Percentiles rank a stretch among this genome's conserved stretches.
Evolutionary conservation across 23 tunicate species (phyloP).

Genomic region (Botrylloides violaceus): DNA sequence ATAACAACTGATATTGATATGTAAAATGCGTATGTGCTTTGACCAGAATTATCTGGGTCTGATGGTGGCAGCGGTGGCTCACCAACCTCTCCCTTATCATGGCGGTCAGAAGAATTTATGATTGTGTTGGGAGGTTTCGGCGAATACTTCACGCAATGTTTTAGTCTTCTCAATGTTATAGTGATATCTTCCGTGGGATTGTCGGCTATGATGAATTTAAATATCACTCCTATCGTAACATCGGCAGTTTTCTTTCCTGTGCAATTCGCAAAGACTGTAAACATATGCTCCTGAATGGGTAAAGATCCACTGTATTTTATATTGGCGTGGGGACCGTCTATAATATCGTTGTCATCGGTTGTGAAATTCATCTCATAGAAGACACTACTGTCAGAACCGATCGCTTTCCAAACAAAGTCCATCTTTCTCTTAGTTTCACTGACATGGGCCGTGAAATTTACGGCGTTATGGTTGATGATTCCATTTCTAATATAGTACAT

Average conservation of each 20-base stretch:
- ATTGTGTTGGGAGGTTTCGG: neutral
- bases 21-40: slow-evolving; percentile 70
- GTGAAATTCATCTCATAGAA: slow-evolving; percentile 16
- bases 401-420: slow-evolving; percentile 47
- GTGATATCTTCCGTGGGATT: neutral
- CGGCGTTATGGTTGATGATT: slow-evolving; percentile 59
- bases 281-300: slow-evolving; percentile 4
- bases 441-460: slow-evolving; percentile 53
- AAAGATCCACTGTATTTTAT: slow-evolving; percentile 29
- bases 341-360: neutral
- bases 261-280: slow-evolving; percentile 32
- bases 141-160: slow-evolving; percentile 45
- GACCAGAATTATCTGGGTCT: slow-evolving; percentile 4
- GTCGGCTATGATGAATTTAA: slow-evolving; percentile 11
- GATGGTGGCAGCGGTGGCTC: neutral
- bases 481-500: slow-evolving; percentile 75
- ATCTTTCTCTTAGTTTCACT: slow-evolving; percentile 36
- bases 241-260: slow-evolving; percentile 41
- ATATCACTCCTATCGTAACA: slow-evolving; percentile 29
- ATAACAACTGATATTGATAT: slow-evolving; percentile 66
- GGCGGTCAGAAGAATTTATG: neutral
- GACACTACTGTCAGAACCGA: slow-evolving; percentile 3
- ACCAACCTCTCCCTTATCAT: neutral
- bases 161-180: slow-evolving; percentile 40
- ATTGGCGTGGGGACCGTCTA: neutral